Evolutionary conservation across 1,140 invertebrate species (phyloP).

Genomic region (Hyles euphorbiae): DNA sequence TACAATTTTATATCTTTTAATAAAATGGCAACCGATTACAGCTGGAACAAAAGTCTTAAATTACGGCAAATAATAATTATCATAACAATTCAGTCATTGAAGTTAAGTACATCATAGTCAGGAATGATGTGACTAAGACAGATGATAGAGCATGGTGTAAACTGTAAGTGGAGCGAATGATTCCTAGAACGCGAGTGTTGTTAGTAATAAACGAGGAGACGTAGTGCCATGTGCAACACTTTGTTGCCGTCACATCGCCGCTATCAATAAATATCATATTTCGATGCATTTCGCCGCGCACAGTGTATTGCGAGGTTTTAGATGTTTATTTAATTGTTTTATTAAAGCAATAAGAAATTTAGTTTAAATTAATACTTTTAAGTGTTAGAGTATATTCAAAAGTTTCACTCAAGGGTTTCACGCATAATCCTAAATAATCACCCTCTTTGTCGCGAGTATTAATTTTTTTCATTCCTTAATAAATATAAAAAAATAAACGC

Average conservation of each 20-base stretch:
- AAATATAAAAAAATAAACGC: too few species aligned
- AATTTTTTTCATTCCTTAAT: too few species aligned
- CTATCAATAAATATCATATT: constrained; percentile 25
- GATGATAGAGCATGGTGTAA: not conserved
- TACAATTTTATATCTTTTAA: too few species aligned
- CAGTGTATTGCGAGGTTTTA: not conserved
- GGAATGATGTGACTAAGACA: constrained; percentile 2
- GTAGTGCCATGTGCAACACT: constrained; percentile 14
- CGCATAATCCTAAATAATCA: too few species aligned
- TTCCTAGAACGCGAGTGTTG: constrained; percentile 6
- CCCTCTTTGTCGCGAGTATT: too few species aligned
- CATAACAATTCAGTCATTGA: too few species aligned
- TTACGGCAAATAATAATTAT: too few species aligned
- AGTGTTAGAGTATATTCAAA: too few species aligned
- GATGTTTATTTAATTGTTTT: constrained; percentile 1
- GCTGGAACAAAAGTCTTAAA: too few species aligned
- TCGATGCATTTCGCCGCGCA: constrained; percentile 11
- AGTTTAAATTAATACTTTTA: too few species aligned
- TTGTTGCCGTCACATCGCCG: constrained; percentile 25
- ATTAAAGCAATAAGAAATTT: not conserved
- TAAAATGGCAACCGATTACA: too few species aligned
- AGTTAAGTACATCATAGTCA: not conserved
- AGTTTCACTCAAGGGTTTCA: too few species aligned
- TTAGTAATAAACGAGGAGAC: constrained; percentile 20
- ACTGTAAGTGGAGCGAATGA: constrained; percentile 1